Evolutionary conservation across 2,113 vertebrate species (phyloP).

Genomic region (Ophiodon elongatus): DNA sequence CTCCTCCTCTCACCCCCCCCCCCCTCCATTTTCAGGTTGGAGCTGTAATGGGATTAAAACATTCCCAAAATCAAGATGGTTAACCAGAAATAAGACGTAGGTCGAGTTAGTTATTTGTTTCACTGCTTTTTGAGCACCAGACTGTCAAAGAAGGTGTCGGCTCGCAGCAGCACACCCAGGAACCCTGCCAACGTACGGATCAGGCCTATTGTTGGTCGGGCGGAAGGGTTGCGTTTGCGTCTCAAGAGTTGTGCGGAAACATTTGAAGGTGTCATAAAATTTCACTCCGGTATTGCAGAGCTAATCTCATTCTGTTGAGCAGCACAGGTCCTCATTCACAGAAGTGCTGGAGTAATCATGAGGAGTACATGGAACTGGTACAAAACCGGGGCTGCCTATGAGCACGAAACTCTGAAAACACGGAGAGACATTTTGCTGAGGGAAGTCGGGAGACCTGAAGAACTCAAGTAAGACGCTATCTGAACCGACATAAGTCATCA

Average conservation of each 20-base stretch:
- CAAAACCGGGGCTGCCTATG: not conserved
- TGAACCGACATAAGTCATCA: not conserved
- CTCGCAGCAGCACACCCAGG: not conserved
- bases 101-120: not conserved
- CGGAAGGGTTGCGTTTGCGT: not conserved
- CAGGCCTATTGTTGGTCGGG: not conserved
- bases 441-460: not conserved
- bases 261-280: not conserved
- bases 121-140: not conserved
- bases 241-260: not conserved
- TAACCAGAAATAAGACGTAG: not conserved
- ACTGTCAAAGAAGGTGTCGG: conserved; percentile 3
- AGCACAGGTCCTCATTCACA: no score
- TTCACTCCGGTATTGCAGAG: not conserved
- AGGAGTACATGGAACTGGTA: not conserved
- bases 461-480: not conserved
- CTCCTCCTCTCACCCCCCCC: not conserved
- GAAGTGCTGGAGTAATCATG: not conserved
- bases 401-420: not conserved
- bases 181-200: not conserved
- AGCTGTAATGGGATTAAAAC: conserved; percentile 53
- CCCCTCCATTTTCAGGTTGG: conserved; percentile 38
- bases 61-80: conserved; percentile 24
- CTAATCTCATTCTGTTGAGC: not conserved
- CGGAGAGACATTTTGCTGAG: not conserved